Evolutionary conservation across 1,140 invertebrate species (phyloP).

Genomic region (Trissolcus basalis): DNA sequence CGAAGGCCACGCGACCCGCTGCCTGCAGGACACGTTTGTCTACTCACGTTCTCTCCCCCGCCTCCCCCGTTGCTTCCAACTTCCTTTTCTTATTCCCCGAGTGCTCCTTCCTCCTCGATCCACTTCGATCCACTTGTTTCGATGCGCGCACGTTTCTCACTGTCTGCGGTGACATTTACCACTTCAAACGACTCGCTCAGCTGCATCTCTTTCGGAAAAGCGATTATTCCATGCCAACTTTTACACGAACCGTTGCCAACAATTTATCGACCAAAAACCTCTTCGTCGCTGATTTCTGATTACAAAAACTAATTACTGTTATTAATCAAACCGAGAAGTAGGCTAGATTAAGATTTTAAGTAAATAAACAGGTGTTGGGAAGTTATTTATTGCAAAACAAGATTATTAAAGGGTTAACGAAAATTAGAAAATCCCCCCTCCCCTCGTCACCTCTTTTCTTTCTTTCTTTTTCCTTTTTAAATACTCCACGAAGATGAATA

Average conservation of each 20-base stretch:
- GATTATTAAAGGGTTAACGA: no score
- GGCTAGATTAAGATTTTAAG: neutral
- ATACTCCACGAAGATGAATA: no score
- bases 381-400: no score
- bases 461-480: no score
- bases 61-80: slow-evolving; percentile 7
- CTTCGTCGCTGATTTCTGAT: slow-evolving; percentile 9
- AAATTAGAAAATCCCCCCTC: no score
- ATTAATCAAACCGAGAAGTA: slow-evolving; percentile 15
- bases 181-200: slow-evolving; percentile 21
- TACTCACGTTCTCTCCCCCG: slow-evolving; percentile 21
- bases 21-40: slow-evolving; percentile 59
- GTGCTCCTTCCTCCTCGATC: slow-evolving; percentile 16
- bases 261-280: slow-evolving; percentile 23
- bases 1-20: slow-evolving; percentile 70
- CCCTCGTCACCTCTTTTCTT: no score
- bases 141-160: slow-evolving; percentile 34
- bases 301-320: slow-evolving; percentile 9
- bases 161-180: slow-evolving; percentile 33
- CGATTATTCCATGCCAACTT: slow-evolving; percentile 23
- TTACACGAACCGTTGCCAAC: neutral
- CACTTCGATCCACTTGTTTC: slow-evolving; percentile 41
- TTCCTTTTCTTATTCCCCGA: slow-evolving; percentile 40
- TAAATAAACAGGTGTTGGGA: no score
- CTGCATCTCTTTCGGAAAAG: slow-evolving; percentile 20